phyloP scores from a whole-genome alignment of 2,888 invertebrate species.

The Ommatoiulus sabulosus region DNA sequence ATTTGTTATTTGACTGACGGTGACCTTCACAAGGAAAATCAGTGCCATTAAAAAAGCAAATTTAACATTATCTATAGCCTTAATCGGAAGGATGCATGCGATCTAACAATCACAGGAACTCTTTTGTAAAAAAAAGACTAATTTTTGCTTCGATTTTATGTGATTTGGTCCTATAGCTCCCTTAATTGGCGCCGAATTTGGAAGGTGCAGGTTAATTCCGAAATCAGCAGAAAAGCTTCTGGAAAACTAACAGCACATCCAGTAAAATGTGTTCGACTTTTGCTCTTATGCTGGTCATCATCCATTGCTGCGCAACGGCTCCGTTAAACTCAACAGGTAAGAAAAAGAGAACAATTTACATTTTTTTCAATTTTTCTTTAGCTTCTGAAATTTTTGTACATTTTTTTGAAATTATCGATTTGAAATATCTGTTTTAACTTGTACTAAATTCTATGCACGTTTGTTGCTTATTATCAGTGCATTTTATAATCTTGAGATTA shows the following conservation, averaged over 20 bases:
- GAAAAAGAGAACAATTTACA: not conserved
- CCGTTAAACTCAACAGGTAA: slow-evolving; percentile 4
- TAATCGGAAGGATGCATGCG: slow-evolving; percentile 31
- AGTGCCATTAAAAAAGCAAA: not conserved
- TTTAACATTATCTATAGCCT: not conserved
- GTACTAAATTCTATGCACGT: too few relatives aligned
- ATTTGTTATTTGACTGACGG: slow-evolving; percentile 5
- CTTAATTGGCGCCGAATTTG: slow-evolving; percentile 26
- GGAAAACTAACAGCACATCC: not conserved
- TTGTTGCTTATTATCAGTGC: too few relatives aligned
- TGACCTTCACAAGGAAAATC: not conserved
- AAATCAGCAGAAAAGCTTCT: not conserved
- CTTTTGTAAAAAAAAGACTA: not conserved
- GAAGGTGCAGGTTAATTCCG: not conserved
- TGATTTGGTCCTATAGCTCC: slow-evolving; percentile 6
- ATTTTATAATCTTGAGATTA: too few relatives aligned
- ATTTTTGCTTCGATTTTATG: slow-evolving; percentile 16
- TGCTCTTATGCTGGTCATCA: not conserved
- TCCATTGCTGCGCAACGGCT: not conserved
- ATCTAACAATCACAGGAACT: slow-evolving; percentile 30
- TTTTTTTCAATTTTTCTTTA: too few relatives aligned
- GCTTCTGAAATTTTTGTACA: not conserved
- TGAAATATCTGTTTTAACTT: too few relatives aligned
- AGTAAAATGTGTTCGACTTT: not conserved
- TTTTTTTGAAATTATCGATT: not conserved